Evolutionary conservation across 2,888 invertebrate species (phyloP), one percentile per base, ranked within the genome.

Genomic region (Caenorhabditis panamensis): DNA sequence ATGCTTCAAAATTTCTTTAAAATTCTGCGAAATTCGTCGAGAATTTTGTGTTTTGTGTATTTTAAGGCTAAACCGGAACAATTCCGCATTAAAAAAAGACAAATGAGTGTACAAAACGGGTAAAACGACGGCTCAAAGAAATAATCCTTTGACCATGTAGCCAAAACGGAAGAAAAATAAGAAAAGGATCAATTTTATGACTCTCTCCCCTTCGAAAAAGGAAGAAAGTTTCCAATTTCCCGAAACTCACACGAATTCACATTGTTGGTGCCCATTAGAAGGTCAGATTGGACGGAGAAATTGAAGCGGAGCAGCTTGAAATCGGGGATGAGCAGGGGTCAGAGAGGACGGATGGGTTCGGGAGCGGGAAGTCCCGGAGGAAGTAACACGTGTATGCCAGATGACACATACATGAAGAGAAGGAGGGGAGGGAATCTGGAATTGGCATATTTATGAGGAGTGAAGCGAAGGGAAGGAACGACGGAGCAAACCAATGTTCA

Each of bases 261-360:
- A 75, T 75, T 66, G 53, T 53, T 61, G 66, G 75, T 66, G 75
- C 75, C 75, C 75, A 75, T 75, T 58, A 66, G 75, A 66, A 75
- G 75, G 75, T 75, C 75, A 9, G 75, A 66, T 53, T 66, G 75
- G 53, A 75, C 61, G 75, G 75, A 61, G 20, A 75, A 44, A 59
- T 75, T 66, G 75, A 75, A 75, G 2, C 75, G 75, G 66, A 75
- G 75, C 75, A 75, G 75, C 36, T 75, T 75, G 75, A 51, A 36
- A 58, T 3, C 26, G 24, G 18, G 31, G 49, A 1, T 24, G n/a
- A 11, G 16, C 22, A 18, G 53, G 13, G 41, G 3, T 1, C 18
- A 51, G 53, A 37, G 54, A n/a, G 4, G 53, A 53, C n/a, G 47
- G 9, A 20, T n/a, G 18, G 18, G 47, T 3, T n/a, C 18, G 47